Evolutionary conservation across 1,140 invertebrate genomes (phyloP).

Genomic region (Centruroides sculpturatus): DNA sequence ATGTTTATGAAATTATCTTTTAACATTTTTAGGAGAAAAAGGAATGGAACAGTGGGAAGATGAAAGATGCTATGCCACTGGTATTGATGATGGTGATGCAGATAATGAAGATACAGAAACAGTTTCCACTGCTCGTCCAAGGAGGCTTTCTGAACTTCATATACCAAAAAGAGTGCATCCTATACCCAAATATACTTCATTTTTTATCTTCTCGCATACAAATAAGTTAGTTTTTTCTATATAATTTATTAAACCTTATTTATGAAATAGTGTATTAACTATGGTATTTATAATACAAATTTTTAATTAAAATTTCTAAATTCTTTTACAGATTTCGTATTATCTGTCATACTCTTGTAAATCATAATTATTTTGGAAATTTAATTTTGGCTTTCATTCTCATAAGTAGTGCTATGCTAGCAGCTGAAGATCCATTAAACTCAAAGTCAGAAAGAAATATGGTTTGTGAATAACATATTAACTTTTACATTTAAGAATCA

Average conservation of each 20-base stretch:
- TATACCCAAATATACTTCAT: conserved; percentile 85
- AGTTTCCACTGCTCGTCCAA: conserved; percentile 41
- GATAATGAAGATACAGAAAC: conserved; percentile 30
- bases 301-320: not conserved
- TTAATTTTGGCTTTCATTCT: conserved; percentile 94
- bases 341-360: conserved; percentile 92
- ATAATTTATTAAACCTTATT: not conserved
- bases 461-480: conserved; percentile 27
- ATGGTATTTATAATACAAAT: not conserved
- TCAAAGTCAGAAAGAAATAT: conserved; percentile 53
- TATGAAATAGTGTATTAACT: not conserved
- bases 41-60: conserved; percentile 34
- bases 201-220: conserved; percentile 89
- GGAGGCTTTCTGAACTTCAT: conserved; percentile 82
- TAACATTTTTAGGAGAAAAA: conserved; percentile 23
- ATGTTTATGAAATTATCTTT: not conserved
- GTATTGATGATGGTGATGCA: conserved; percentile 31
- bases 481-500: too few species aligned
- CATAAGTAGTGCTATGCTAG: conserved; percentile 94
- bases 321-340: conserved; percentile 67
- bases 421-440: conserved; percentile 89
- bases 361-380: conserved; percentile 92
- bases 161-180: conserved; percentile 72
- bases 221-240: conserved; percentile 57
- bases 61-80: conserved; percentile 22